These are phyloP conservation scores for Centropus unirufus DNA, from an alignment of 2,113 vertebrate species.

Conservation along the genomic window DNA sequence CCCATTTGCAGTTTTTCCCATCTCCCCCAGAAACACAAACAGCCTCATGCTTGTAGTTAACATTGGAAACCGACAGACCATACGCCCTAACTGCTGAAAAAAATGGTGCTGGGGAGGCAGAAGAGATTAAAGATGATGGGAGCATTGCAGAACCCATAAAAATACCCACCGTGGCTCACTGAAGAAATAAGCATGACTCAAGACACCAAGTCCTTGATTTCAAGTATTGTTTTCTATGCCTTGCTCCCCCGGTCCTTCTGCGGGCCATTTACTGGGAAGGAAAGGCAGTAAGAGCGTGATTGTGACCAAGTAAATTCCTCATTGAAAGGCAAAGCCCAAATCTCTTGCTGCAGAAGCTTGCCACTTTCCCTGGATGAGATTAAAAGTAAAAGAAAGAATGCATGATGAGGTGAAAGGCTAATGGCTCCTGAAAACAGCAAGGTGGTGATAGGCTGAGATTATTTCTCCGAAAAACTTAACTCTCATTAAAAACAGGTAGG, in stretches of 20 bases:
- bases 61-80: neutral
- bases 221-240: neutral
- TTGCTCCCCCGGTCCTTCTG: neutral
- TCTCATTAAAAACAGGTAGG: conserved; percentile 56
- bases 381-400: neutral
- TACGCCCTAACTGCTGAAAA: neutral
- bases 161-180: neutral
- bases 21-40: neutral
- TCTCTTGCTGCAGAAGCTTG: neutral
- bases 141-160: neutral
- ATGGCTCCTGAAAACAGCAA: conserved; percentile 12
- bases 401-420: conserved; percentile 48
- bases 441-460: conserved; percentile 19
- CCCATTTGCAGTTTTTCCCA: neutral
- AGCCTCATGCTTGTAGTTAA: neutral
- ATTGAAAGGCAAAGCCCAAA: conserved; percentile 13
- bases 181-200: neutral
- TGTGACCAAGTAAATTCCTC: neutral
- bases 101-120: neutral
- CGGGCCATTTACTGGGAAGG: neutral
- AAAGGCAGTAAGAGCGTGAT: neutral
- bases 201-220: neutral
- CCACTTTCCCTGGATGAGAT: neutral
- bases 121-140: neutral
- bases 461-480: conserved; percentile 45